Conservation (phyloP, 1,140 invertebrate species). For the Dendrolimus punctatus region DNA sequence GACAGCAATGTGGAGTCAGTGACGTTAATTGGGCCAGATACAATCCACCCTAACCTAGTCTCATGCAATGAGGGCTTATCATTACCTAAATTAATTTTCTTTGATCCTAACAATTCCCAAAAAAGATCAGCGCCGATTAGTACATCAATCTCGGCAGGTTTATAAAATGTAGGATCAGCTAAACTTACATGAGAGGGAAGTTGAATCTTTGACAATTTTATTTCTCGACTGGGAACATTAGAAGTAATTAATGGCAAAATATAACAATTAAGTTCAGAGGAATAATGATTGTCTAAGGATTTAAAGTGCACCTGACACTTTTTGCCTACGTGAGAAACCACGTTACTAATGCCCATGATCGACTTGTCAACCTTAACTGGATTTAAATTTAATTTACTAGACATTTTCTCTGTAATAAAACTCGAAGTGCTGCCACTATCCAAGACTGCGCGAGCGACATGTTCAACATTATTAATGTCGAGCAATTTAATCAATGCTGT, state of each 20-base stretch:
- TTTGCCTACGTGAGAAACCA: constrained; percentile 1
- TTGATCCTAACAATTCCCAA: constrained; percentile 5
- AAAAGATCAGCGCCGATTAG: constrained; percentile 7
- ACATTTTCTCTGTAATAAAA: constrained; percentile 8
- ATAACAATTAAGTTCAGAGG: constrained; percentile 3
- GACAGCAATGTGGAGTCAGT: background rate
- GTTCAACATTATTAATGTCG: constrained; percentile 5
- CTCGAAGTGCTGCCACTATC: constrained; percentile 7
- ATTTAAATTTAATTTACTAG: constrained; percentile 2
- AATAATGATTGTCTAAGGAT: constrained; percentile 6
- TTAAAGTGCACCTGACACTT: constrained; percentile 3
- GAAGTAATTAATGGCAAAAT: constrained; percentile 5
- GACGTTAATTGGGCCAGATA: constrained; percentile 4
- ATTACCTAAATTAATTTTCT: constrained; percentile 4
- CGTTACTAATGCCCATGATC: constrained; percentile 6
- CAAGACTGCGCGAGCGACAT: constrained; percentile 4
- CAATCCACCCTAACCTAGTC: constrained; percentile 7
- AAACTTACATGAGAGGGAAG: constrained; percentile 6
- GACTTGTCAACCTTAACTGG: background rate
- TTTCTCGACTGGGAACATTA: too few species aligned
- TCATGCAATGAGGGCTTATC: constrained; percentile 4
- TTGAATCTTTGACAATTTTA: constrained; percentile 1
- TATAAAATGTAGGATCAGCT: constrained; percentile 6
- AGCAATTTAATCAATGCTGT: constrained; percentile 5
- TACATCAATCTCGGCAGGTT: constrained; percentile 1